Percentiles rank a stretch among this genome's conserved stretches.
phyloP scores from a whole-genome alignment of 2,888 invertebrate genomes.

The Diarsia brunnea region DNA sequence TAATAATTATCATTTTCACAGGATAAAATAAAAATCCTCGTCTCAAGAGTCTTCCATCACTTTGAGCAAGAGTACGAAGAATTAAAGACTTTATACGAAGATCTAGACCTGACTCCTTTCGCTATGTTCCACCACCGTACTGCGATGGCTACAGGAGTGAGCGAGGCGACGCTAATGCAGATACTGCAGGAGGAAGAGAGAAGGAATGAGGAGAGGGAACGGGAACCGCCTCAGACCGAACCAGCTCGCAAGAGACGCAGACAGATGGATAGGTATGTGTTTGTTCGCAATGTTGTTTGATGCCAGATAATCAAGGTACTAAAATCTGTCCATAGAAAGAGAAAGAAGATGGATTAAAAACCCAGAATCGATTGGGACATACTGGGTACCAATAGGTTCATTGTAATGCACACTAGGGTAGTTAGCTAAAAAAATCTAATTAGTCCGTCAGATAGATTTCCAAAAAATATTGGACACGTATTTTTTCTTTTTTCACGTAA shows the following conservation, averaged over 20 bases:
- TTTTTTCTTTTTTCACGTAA: no score
- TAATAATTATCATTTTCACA: neutral
- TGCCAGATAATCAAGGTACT: no score
- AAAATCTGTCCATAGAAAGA: no score
- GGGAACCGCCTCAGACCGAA: no score
- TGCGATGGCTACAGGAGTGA: constrained; percentile 32
- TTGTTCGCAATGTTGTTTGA: no score
- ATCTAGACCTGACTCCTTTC: constrained; percentile 20
- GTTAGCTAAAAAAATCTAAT: no score
- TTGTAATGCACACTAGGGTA: no score
- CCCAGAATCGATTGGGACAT: no score
- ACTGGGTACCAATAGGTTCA: no score
- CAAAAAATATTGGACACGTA: no score
- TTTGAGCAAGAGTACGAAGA: constrained; percentile 45
- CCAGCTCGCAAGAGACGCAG: neutral
- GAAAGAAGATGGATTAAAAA: no score
- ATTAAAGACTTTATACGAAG: constrained; percentile 4
- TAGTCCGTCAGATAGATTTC: no score
- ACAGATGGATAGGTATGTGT: constrained; percentile 12
- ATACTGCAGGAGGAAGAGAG: constrained; percentile 24
- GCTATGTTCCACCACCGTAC: constrained; percentile 21
- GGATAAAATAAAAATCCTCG: constrained; percentile 22
- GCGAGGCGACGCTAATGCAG: constrained; percentile 4
- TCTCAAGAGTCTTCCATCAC: constrained; percentile 37
- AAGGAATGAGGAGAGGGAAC: neutral